These are phyloP conservation scores for Microhierax caerulescens DNA, from an alignment of 2,797 vertebrate species.

Conservation along the genomic window DNA sequence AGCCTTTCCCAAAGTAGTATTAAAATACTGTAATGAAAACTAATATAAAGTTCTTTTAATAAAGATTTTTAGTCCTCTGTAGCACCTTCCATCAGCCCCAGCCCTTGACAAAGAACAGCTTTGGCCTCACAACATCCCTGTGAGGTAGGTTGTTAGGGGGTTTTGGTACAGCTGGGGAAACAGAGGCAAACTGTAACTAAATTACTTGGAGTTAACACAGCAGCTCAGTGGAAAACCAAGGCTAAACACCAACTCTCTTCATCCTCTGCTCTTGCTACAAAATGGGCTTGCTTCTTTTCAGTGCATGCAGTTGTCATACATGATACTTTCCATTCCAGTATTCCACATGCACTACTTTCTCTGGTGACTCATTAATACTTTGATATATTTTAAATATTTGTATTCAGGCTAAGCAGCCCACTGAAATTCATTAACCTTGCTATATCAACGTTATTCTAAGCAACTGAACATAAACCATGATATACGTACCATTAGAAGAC, in stretches of 20 bases:
- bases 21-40: constrained; percentile 32
- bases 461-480: neutral
- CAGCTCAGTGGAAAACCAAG: neutral
- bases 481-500: neutral
- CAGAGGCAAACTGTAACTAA: neutral
- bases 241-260: neutral
- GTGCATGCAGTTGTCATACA: neutral
- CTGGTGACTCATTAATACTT: neutral
- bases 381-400: neutral
- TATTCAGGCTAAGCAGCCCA: neutral
- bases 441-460: neutral
- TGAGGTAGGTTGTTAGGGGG: constrained; percentile 26
- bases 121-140: constrained; percentile 47
- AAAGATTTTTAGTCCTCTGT: neutral
- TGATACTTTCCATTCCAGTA: neutral
- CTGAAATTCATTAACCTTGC: neutral
- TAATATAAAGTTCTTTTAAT: neutral
- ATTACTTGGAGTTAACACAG: neutral
- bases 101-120: constrained; percentile 6
- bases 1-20: neutral
- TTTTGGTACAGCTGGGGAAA: constrained; percentile 12
- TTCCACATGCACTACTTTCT: neutral
- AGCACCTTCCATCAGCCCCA: constrained; percentile 3
- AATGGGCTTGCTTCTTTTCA: neutral
- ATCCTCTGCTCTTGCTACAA: neutral